Conservation (phyloP, 1,140 invertebrate genomes). For the Ephestia elutella region DNA sequence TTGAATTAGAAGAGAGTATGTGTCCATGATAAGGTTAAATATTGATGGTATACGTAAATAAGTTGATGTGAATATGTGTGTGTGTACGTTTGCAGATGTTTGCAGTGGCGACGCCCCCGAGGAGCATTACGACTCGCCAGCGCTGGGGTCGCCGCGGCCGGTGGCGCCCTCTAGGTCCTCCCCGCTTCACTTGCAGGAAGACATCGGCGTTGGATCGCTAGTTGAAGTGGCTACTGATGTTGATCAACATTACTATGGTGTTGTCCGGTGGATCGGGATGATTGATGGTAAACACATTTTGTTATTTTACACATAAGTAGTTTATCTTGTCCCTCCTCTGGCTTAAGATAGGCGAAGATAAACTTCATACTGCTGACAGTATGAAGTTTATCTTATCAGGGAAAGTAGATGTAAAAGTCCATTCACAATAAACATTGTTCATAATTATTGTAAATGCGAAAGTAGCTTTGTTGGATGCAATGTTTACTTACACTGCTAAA, state of each 20-base stretch:
- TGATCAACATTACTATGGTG: constrained; percentile 80
- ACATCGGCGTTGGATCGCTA: constrained; percentile 82
- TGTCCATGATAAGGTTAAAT: neutral
- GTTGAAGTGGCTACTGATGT: constrained; percentile 82
- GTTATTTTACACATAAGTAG: no score
- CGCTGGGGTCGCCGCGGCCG: constrained; percentile 46
- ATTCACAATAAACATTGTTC: no score
- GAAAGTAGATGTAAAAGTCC: no score
- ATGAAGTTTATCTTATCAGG: no score
- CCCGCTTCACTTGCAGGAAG: constrained; percentile 49
- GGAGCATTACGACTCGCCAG: constrained; percentile 58
- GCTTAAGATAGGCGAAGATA: no score
- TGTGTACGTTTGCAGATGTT: constrained; percentile 39
- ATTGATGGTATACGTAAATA: neutral
- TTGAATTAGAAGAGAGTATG: constrained; percentile 59
- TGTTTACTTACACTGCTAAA: no score
- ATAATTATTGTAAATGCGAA: no score
- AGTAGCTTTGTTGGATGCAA: no score
- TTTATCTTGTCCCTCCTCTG: no score
- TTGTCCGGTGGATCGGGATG: constrained; percentile 91
- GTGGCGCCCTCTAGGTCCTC: constrained; percentile 29
- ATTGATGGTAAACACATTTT: constrained; percentile 74
- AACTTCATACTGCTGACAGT: no score
- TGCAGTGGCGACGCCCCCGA: constrained; percentile 40
- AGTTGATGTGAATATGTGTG: no score